Percentiles rank a stretch among this genome's conserved stretches.
Evolutionary conservation across 2,888 invertebrate genomes (phyloP).

Genomic region (Sphinx pinastri): DNA sequence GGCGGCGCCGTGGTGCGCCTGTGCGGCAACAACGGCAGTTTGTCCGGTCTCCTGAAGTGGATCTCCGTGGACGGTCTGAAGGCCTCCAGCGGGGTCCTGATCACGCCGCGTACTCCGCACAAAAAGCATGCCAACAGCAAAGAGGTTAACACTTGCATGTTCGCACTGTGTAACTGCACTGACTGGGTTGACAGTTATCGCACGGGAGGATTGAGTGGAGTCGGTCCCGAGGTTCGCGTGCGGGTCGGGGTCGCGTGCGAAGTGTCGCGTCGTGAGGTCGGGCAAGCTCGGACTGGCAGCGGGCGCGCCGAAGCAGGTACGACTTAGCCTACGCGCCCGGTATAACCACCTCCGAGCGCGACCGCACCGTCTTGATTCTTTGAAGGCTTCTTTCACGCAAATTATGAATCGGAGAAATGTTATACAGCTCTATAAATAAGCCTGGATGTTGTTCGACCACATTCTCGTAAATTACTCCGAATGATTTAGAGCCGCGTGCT

Average conservation of each 20-base stretch:
- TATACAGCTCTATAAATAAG: constrained; percentile 1
- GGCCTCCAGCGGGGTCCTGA: constrained; percentile 83
- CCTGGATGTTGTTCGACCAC: neutral
- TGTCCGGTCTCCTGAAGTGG: constrained; percentile 78
- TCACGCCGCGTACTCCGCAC: constrained; percentile 68
- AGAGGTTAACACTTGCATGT: constrained; percentile 74
- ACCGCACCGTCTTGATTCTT: constrained; percentile 64
- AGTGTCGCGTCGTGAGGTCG: constrained; percentile 66
- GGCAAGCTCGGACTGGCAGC: constrained; percentile 72
- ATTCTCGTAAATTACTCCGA: neutral
- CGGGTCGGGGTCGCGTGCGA: constrained; percentile 54
- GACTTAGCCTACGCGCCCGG: constrained; percentile 79
- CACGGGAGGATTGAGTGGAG: constrained; percentile 41
- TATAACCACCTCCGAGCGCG: constrained; percentile 75
- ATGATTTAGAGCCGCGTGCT: neutral
- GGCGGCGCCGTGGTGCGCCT: constrained; percentile 79
- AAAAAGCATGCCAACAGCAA: constrained; percentile 69
- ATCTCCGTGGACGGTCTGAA: constrained; percentile 78
- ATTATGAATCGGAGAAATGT: constrained; percentile 31
- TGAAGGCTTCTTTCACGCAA: constrained; percentile 44
- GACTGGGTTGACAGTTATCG: constrained; percentile 38
- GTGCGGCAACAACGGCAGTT: constrained; percentile 71
- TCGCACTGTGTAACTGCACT: constrained; percentile 43
- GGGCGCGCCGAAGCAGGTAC: constrained; percentile 75
- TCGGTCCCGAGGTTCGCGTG: constrained; percentile 48